phyloP scores from a whole-genome alignment of 2,113 vertebrate species.

The Chamaea fasciata region DNA sequence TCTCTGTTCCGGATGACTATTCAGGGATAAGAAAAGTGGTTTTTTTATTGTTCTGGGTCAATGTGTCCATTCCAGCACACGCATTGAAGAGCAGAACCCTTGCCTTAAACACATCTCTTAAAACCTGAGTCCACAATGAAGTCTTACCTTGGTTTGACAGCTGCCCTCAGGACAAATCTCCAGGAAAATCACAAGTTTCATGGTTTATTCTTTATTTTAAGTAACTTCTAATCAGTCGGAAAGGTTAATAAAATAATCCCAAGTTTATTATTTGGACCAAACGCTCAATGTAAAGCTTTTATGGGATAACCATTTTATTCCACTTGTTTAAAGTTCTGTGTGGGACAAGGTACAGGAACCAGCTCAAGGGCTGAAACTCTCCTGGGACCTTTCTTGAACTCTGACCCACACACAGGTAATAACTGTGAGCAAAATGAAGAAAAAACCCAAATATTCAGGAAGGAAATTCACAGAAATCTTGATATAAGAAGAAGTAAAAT shows the following conservation, averaged over 20 bases:
- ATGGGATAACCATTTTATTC: not conserved
- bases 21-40: not conserved
- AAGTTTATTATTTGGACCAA: not conserved
- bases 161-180: not conserved
- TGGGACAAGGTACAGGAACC: not conserved
- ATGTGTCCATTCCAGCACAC: not conserved
- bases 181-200: not conserved
- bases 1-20: not conserved
- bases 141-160: not conserved
- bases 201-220: not conserved
- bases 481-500: not conserved
- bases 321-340: not conserved
- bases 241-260: not conserved
- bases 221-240: not conserved
- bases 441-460: not conserved
- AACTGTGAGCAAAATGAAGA: not conserved
- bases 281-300: not conserved
- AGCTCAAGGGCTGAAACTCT: not conserved
- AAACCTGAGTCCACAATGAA: not conserved
- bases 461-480: not conserved
- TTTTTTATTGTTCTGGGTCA: not conserved
- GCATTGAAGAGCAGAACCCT: not conserved
- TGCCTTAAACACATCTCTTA: not conserved
- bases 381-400: not conserved
- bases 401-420: not conserved